Base-by-base conservation (phyloP, 2,797 vertebrate genomes). In the Passerculus sandwichensis region DNA sequence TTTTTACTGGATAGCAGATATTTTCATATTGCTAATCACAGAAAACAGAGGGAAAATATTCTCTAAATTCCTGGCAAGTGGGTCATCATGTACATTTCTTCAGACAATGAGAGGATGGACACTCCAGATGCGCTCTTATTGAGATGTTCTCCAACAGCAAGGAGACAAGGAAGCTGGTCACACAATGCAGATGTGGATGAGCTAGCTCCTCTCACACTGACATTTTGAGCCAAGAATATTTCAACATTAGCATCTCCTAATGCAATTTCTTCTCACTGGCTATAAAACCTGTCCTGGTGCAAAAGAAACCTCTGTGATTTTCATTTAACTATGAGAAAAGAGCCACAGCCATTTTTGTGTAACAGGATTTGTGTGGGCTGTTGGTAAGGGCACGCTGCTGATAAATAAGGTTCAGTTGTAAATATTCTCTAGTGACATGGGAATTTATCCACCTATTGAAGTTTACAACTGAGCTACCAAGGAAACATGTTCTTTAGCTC, bases 361-460 rank as follows among this genome's bases (percentile, higher is more conserved):
- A 92, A 96, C 88, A 85, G 88, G 93, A 96, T 97, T 96, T 95
- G 88, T 87, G 67, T 70, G 77, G 66, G 88, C 75, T 96, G 82
- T 76, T 85, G 91, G 86, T 95, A 88, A 93, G 90, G 88, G 95
- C 78, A 85, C 1, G 1, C 77, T 61, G 79, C 78, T 94, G 93
- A 86, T 96, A 95, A 95, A 88, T 95, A 94, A 85, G 79, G 89
- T 96, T 91, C 91, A 57, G 66, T 89, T 95, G 92, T 96, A 97
- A 96, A 97, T 96, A 95, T 94, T 94, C 86, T 91, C 77, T 70
- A 72, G 86, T 92, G 89, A 94, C 91, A 89, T 60, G 78, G 86
- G 94, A 96, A 97, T 96, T 95, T 90, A 93, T 94, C 80, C 87
- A 93, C 79, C 94, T 94, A 96, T 93, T 96, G 94, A 96, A 93